These are phyloP conservation scores for Zalophus californianus DNA, from an alignment of 2,797 vertebrate species.

Conservation along the genomic window DNA sequence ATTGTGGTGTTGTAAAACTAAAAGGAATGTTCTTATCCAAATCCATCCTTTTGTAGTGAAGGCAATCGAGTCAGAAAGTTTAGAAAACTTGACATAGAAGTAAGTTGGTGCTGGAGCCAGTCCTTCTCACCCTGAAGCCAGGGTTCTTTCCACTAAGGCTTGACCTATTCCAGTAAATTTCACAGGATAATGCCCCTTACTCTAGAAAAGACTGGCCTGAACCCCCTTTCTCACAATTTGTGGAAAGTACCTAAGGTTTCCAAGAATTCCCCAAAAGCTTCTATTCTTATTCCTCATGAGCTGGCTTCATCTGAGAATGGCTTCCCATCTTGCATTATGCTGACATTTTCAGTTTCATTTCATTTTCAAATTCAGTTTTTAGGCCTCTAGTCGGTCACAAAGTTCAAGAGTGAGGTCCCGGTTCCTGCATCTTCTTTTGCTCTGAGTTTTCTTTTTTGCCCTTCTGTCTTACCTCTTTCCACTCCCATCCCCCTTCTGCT, in stretches of 20 bases:
- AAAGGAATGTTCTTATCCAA: neutral
- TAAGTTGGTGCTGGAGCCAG: neutral
- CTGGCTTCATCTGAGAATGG: neutral
- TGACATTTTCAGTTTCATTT: neutral
- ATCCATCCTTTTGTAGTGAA: neutral
- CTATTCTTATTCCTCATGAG: neutral
- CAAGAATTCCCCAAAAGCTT: neutral
- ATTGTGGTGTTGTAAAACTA: neutral
- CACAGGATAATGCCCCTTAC: neutral
- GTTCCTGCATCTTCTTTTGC: neutral
- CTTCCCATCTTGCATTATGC: neutral
- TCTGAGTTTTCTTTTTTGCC: neutral
- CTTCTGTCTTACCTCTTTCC: neutral
- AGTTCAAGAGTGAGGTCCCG: neutral
- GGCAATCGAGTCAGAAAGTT: neutral
- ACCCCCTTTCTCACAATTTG: neutral
- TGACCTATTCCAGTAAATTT: neutral
- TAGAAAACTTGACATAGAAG: neutral
- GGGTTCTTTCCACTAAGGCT: neutral
- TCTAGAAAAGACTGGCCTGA: neutral
- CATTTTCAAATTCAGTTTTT: neutral
- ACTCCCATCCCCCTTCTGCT: too few species aligned
- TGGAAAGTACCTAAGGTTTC: neutral
- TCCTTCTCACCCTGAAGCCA: neutral
- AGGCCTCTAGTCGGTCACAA: neutral